phyloP scores from a whole-genome alignment of 2,113 vertebrate species.

The Pedionomus torquatus region DNA sequence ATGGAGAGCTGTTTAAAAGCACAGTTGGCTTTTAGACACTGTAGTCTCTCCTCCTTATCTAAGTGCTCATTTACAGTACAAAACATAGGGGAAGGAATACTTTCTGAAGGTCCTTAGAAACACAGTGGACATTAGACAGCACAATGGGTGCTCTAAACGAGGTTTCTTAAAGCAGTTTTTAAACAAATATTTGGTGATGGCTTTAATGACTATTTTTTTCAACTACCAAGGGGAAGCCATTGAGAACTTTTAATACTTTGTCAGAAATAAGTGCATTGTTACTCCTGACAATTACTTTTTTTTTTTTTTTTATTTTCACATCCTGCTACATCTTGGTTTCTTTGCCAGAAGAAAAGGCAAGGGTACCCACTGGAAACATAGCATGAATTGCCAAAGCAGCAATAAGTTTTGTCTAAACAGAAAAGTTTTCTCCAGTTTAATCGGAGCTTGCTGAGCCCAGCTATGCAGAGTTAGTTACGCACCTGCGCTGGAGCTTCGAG shows the following conservation, averaged over 20 bases:
- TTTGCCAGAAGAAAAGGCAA: constrained; percentile 26
- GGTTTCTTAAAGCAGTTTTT: constrained; percentile 11
- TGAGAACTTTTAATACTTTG: background rate
- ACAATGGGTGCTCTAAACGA: background rate
- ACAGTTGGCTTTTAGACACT: background rate
- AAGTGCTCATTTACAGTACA: constrained; percentile 15
- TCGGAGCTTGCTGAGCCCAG: background rate
- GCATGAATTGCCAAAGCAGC: constrained; percentile 1
- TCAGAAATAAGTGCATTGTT: background rate
- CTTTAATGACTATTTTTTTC: background rate
- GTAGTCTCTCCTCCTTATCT: background rate
- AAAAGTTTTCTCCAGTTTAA: background rate
- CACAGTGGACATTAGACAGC: background rate
- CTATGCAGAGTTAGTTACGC: background rate
- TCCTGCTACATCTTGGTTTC: background rate
- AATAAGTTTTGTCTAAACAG: background rate
- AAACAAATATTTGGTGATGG: background rate
- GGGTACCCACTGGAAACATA: constrained; percentile 9
- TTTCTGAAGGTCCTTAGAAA: constrained; percentile 22
- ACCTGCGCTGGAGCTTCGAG: background rate
- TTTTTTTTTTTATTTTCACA: background rate
- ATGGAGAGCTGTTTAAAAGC: background rate
- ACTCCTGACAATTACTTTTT: background rate
- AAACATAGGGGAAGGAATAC: background rate
- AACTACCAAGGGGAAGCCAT: background rate